Evolutionary conservation across 2,113 vertebrate genomes (phyloP).

Genomic region (Dicerorhinus sumatrensis): DNA sequence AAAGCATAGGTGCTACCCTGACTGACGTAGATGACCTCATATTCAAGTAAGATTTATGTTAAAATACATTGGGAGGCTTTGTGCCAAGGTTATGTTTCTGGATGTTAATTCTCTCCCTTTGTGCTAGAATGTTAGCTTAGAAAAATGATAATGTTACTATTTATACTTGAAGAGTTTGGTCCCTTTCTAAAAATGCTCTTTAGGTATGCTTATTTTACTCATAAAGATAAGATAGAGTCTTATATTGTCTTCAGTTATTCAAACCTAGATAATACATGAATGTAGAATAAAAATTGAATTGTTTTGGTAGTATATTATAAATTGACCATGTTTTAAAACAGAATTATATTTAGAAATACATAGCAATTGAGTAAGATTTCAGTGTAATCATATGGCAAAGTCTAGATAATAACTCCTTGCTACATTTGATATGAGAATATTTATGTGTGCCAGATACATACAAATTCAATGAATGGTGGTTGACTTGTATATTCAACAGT

Average conservation of each 20-base stretch:
- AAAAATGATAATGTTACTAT: background rate
- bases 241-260: background rate
- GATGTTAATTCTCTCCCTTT: background rate
- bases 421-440: background rate
- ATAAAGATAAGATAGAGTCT: background rate
- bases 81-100: background rate
- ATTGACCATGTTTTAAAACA: slow-evolving; percentile 27
- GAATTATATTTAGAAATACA: background rate
- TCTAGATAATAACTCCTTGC: background rate
- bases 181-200: background rate
- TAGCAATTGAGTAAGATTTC: background rate
- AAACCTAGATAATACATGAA: background rate
- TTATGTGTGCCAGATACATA: background rate
- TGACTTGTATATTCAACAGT: background rate
- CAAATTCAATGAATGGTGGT: background rate
- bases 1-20: slow-evolving; percentile 97
- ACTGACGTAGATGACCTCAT: slow-evolving; percentile 98
- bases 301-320: slow-evolving; percentile 2
- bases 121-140: background rate
- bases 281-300: slow-evolving; percentile 17
- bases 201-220: slow-evolving; percentile 7
- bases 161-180: background rate
- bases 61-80: background rate
- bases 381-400: background rate
- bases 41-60: slow-evolving; percentile 93